Evolutionary conservation across 2,113 vertebrate species (phyloP), one percentile per base, ranked within the genome.

Genomic region (Entomyzon cyanotis): DNA sequence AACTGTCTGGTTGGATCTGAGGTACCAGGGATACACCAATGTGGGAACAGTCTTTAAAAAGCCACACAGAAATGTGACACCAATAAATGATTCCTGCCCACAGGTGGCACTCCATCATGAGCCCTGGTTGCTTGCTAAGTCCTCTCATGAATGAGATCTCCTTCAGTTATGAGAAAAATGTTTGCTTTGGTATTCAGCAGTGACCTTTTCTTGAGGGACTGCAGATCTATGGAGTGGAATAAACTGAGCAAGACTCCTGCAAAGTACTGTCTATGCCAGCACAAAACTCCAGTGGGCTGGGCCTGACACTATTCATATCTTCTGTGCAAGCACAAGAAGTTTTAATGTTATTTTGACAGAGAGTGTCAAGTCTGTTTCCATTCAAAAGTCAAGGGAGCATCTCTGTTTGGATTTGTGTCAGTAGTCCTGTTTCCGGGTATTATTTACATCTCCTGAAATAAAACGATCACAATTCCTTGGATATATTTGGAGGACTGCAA

Each of bases 361-460:
- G 47, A 42, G 46, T 67, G 59, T 5, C 55, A 6, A 33, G 35
- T 65, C 75, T 92, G 75, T 94, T 95, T 86, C 68, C 39, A 55
- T 85, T 83, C 2, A 33, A 93, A 90, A 94, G 68, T 64, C 55
- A 71, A 95, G 30, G 49, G 42, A 94, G 47, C 75, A 81, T 31
- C 67, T 80, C 42, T 77, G 87, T 94, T 91, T 93, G 55, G 69
- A 90, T 79, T 90, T 55, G 39, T 92, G 82, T 88, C 84, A 78
- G 42, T 28, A 70, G 64, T 59, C 62, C 71, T 44, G 10, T 80
- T 95, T 93, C 88, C 2, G 4, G 63, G 14, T 93, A 46, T 73
- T 90, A 90, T 86, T 95, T 67, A 81, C 55, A 31, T 52, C 42
- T 92, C 59, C 63, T 87, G 73, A 94, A 86, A 95, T 68, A 90